phyloP scores from a whole-genome alignment of 1,140 invertebrate genomes.

The Cyrtorhinus lividipennis region DNA sequence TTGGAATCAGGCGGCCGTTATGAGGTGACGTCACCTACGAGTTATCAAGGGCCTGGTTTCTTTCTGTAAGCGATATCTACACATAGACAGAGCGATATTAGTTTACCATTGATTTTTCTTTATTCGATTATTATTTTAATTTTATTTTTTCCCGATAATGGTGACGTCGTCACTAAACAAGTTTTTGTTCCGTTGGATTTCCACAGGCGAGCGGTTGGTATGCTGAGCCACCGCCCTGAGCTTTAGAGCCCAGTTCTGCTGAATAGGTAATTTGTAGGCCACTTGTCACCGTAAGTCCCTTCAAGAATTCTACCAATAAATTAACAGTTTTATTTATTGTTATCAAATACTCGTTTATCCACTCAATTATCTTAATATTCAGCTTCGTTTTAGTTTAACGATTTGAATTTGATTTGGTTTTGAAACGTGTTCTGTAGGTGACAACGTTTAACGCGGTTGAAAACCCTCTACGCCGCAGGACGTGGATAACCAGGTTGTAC shows the following conservation, averaged over 20 bases:
- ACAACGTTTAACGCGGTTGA: too few relatives aligned
- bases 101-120: background rate
- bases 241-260: background rate
- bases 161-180: conserved; percentile 4
- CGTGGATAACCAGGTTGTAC: too few relatives aligned
- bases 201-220: conserved; percentile 19
- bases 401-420: background rate
- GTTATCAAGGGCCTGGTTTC: too few relatives aligned
- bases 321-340: background rate
- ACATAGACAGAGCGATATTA: background rate
- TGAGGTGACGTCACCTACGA: too few relatives aligned
- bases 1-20: too few relatives aligned
- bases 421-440: background rate
- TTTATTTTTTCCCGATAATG: background rate
- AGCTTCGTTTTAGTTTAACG: background rate
- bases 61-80: background rate
- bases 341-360: background rate
- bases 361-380: background rate
- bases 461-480: too few relatives aligned
- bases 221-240: conserved; percentile 13
- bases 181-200: conserved; percentile 18
- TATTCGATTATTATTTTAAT: background rate
- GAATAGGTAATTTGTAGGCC: conserved; percentile 1
- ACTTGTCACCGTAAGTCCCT: background rate
- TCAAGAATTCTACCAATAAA: background rate